Base-by-base conservation (phyloP, 37 sponge, comb jelly and placozoan genomes). In the Beroe forskalii region DNA sequence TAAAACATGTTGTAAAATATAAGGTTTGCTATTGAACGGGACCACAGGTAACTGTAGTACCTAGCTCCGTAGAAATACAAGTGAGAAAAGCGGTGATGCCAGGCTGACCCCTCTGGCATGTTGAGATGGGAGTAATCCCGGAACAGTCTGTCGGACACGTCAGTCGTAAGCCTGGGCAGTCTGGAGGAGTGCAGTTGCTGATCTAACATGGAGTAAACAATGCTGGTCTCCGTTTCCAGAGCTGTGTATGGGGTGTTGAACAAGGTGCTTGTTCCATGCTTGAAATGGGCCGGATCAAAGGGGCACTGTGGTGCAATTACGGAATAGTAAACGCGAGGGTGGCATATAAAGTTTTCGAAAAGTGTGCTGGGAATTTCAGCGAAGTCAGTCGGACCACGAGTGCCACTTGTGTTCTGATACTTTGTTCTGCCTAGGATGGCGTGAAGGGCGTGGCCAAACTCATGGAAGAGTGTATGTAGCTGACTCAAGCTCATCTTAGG, bases 371-470 rank as follows among this genome's bases (percentile, higher is more conserved):
- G 99, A 4, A 97, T 93, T 90, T 97, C 97, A 8, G 96, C 96
- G 93, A 97, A 93, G 90, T 97, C 97, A 4, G 93, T 94, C 0
- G 95, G 62, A 64, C 97, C 95, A 36, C 97, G 67, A 0, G 99
- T 97, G 0, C 99, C 99, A 42, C 95, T 93, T n/a, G 94, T 93
- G 67, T 95, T 94, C 92, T 97, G 99, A 90, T 95, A 97, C 62
- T 32, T 89, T 14, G 96, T 89, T 22, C 95, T 62, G 25, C 94
- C 99, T 0, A 97, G 40, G 42, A 97, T 93, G 25, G 95, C 94
- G 90, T 97, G 99, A 0, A 97, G 67, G 4, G 96, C 99, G 67
- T 97, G 99, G 0, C 99, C 99, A 91, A 96, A 93, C 90, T 97
- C 99, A 62, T 97, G 99, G 66, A 96, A 97, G 38, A 97, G 72